Conservation (phyloP, 2,113 vertebrate species). For the Eolophus roseicapilla region DNA sequence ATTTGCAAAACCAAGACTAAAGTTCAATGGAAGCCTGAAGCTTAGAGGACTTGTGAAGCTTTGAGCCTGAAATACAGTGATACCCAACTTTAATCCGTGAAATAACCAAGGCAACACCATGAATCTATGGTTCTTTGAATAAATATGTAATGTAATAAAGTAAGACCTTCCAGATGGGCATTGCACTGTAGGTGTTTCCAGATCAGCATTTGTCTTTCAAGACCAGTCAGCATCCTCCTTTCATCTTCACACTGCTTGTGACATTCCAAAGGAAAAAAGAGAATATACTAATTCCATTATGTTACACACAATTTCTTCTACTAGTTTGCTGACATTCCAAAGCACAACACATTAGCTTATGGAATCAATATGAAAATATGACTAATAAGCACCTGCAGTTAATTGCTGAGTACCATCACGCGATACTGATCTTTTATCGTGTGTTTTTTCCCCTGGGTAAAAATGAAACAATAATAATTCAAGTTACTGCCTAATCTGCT, state of each 20-base stretch:
- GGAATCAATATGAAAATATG: not conserved
- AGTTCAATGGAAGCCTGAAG: conserved; percentile 34
- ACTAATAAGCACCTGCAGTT: not conserved
- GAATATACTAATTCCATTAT: not conserved
- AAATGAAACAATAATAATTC: not conserved
- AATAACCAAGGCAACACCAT: not conserved
- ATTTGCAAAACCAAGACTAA: conserved; percentile 48
- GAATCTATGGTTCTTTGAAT: not conserved
- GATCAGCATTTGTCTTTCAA: not conserved
- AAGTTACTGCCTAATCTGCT: not conserved
- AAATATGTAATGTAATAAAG: not conserved
- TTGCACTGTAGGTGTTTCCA: not conserved
- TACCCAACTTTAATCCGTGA: conserved; percentile 7
- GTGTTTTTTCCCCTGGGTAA: not conserved
- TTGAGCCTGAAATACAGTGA: not conserved
- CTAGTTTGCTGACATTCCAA: not conserved
- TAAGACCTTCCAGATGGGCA: not conserved
- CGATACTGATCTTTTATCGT: not conserved
- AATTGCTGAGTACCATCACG: not conserved
- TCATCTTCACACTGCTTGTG: not conserved
- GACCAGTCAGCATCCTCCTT: not conserved
- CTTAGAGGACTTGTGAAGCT: conserved; percentile 14
- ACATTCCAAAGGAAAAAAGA: not conserved
- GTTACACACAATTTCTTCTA: not conserved
- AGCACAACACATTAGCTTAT: not conserved